phyloP scores from a whole-genome alignment of 2,888 invertebrate genomes.

The Drosophila neonasuta region DNA sequence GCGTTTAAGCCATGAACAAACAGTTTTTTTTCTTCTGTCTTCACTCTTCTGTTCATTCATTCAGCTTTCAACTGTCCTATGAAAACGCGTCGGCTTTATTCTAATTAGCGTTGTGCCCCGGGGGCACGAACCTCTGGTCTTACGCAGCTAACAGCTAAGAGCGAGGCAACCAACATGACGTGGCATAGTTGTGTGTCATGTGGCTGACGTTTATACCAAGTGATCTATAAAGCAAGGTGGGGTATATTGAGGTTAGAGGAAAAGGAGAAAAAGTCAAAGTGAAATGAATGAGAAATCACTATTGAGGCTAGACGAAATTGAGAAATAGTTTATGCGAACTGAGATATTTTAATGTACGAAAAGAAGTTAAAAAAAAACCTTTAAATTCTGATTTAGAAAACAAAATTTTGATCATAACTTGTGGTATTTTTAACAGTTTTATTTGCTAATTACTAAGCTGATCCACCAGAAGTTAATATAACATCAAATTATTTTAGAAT shows the following conservation, averaged over 20 bases:
- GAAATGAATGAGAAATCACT: too few species aligned
- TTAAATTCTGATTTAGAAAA: too few species aligned
- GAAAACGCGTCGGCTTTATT: constrained; percentile 63
- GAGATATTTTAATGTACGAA: too few species aligned
- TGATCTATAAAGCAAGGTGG: neutral
- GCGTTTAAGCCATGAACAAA: constrained; percentile 70
- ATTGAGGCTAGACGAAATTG: too few species aligned
- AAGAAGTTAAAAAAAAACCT: too few species aligned
- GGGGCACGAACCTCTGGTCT: constrained; percentile 60
- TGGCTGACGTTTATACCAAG: constrained; percentile 17
- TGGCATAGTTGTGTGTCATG: constrained; percentile 42
- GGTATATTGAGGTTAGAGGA: neutral
- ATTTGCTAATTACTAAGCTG: too few species aligned
- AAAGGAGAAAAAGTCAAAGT: constrained; percentile 1
- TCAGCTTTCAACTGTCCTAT: constrained; percentile 21
- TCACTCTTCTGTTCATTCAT: neutral
- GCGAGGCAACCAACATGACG: constrained; percentile 60
- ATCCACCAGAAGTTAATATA: too few species aligned
- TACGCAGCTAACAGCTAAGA: constrained; percentile 57
- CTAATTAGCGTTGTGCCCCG: constrained; percentile 73
- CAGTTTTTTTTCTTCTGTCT: constrained; percentile 45
- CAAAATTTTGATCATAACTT: too few species aligned
- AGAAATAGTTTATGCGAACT: too few species aligned
- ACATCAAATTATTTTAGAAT: too few species aligned
- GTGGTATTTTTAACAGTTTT: too few species aligned